Base-by-base conservation (phyloP, 2,797 vertebrate genomes). In the Chiroxiphia lanceolata region DNA sequence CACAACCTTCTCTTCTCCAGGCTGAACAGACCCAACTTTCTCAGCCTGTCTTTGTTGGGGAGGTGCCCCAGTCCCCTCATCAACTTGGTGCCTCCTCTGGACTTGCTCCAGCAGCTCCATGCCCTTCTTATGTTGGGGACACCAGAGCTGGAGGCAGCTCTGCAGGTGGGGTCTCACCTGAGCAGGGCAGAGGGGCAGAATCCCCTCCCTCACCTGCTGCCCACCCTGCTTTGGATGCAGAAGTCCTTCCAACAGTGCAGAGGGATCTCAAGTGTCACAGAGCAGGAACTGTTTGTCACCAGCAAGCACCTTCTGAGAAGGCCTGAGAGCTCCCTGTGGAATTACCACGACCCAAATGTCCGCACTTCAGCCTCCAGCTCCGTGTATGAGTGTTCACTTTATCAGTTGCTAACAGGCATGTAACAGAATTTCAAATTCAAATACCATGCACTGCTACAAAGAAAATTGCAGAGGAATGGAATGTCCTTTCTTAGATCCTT, bases 331-430 rank as follows among this genome's bases (percentile, higher is more conserved):
- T 61, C 26, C 53, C 31, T 15, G 64, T 34, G 33, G 34, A 71
- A 64, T 13, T 71, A 27, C 29, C 9, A 7, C 1, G 3, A 19
- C 7, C 22, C 0, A 1, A 1, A 22, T 2, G 15, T 11, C 53
- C 69, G 44, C 27, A 20, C 20, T 70, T 74, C 36, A 23, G 2
- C 3, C 1, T 54, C 34, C 59, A 72, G 22, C 22, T 79, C 63
- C 34, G 12, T 33, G 54, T 9, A 13, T 8, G 44, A 64, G 2
- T 12, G 33, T 38, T 84, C 2, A 0, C 8, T 69, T 81, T 3
- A 67, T 34, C 4, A 23, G 19, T 44, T 85, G 42, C 25, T 31
- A 67, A 20, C 4, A 3, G 69, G 3, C 9, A 56, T 22, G 25
- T 10, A 44, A 36, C 44, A 56, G 38, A 42, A n/a, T 44, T 81